Base-by-base conservation (phyloP, 2,113 vertebrate genomes). In the Clarias magur region DNA sequence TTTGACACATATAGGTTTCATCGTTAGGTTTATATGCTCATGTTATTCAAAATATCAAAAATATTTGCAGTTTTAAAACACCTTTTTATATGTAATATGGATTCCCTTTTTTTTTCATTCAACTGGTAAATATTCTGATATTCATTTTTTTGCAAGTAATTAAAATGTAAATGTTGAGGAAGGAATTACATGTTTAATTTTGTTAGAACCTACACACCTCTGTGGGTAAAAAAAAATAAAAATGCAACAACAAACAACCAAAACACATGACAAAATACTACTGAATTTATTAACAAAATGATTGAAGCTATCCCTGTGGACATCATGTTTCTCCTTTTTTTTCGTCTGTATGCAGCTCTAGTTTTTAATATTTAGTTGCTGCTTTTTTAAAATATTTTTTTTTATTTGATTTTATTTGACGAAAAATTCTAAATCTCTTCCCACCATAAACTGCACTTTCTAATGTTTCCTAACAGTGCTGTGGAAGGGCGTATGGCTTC, bases 151-250 rank as follows among this genome's bases (percentile, higher is more conserved):
- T 59, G 34, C 25, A 76, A 42, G 34, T 34, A 53, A 85, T 76
- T 76, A 53, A 17, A 48, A 85, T 65, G 25, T 76, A 85, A 85
- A 63, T 76, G 25, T 75, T 38, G 27, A 62, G 70, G 30, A 59
- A 30, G 48, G 3, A 38, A 48, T 48, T 72, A 21, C 12, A 42
- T 60, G 25, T 30, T 16, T 11, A 16, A 62, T 8, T 59, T 73
- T 8, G 34, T 27, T 63, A 42, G 30, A 84, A 75, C 19, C 11
- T 6, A n/a, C 9, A 68, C n/a, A 15, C 16, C 10, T 59, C 16
- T 78, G 75, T 27, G 25, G 53, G 42, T 53, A 25, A 72, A 53
- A 75, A 48, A 23, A 48, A 53, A 75, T 25, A 23, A 48, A 38
- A 38, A 38, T 38, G 34, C 62, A 73, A 53, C 34, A 76, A 53